A percentile compares a stretch with the other conserved stretches of the same genome.
Conservation (phyloP, 2,113 vertebrate species). For the Sorex araneus region DNA sequence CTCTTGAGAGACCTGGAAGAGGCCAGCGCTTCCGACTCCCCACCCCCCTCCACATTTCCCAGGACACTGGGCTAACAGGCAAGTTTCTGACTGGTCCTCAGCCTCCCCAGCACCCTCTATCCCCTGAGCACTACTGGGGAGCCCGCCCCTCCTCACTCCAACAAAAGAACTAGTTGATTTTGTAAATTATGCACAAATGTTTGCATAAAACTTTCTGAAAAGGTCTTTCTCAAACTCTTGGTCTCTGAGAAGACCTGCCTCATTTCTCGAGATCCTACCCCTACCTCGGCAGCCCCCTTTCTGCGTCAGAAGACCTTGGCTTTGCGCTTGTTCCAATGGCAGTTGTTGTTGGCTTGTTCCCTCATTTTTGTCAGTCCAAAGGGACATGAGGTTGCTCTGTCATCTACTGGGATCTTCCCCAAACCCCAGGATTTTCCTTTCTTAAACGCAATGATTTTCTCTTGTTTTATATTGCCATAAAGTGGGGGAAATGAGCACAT, state of each 20-base stretch:
- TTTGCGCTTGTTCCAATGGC: neutral
- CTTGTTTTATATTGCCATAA: neutral
- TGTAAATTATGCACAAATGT: too few species aligned
- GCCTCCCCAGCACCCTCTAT: too few species aligned
- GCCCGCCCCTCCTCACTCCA: too few species aligned
- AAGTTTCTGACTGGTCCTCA: neutral
- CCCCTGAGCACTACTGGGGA: too few species aligned
- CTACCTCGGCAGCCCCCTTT: too few species aligned
- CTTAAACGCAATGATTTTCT: neutral
- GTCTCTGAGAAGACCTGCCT: neutral
- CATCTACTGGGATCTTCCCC: neutral
- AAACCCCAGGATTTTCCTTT: neutral
- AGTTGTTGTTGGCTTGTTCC: too few species aligned
- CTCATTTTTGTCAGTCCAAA: neutral
- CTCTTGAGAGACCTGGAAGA: neutral
- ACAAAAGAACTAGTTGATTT: too few species aligned
- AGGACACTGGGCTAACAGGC: too few species aligned
- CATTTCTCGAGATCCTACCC: rapidly evolving
- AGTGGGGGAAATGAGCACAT: neutral
- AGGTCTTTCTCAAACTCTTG: neutral
- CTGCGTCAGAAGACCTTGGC: neutral
- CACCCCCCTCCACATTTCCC: neutral
- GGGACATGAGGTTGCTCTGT: neutral
- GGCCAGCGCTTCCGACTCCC: neutral
- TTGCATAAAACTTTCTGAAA: too few species aligned